Percentiles rank a stretch among this genome's conserved stretches.
Conservation (phyloP, 2,113 vertebrate species). For the Salminus brasiliensis region DNA sequence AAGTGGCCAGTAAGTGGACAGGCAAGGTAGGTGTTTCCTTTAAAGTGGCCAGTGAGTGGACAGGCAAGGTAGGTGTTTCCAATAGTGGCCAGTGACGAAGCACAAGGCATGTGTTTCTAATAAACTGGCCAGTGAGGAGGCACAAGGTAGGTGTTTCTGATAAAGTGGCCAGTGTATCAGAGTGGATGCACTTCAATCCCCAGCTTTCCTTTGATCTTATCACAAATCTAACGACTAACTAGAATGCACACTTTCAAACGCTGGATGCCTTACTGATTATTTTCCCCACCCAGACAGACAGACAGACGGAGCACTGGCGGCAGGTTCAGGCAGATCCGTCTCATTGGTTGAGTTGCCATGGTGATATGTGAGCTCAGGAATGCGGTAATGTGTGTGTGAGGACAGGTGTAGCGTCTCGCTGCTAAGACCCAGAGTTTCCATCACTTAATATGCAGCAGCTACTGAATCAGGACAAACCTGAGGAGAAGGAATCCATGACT, state of each 20-base stretch:
- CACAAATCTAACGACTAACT: background rate
- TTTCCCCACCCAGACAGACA: background rate
- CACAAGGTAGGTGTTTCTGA: too few species aligned
- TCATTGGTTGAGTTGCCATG: conserved; percentile 50
- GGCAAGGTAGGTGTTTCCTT: too few species aligned
- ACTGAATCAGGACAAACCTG: background rate
- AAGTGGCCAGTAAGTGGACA: too few species aligned
- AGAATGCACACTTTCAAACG: too few species aligned
- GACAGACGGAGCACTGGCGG: conserved; percentile 8
- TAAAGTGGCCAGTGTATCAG: too few species aligned
- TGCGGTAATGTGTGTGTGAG: background rate
- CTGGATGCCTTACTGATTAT: background rate
- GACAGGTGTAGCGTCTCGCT: background rate
- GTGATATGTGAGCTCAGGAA: conserved; percentile 48
- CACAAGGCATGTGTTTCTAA: too few species aligned
- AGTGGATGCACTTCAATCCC: too few species aligned
- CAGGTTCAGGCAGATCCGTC: conserved; percentile 14
- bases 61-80: too few species aligned
- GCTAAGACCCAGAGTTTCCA: background rate
- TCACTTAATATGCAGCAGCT: background rate
- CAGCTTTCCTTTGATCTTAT: too few species aligned
- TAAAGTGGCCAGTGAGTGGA: too few species aligned
- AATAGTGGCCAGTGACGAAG: too few species aligned
- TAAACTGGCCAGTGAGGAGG: too few species aligned
- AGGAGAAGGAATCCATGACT: background rate